Evolutionary conservation across 2,113 vertebrate species (phyloP).

Genomic region (Heptranchias perlo): DNA sequence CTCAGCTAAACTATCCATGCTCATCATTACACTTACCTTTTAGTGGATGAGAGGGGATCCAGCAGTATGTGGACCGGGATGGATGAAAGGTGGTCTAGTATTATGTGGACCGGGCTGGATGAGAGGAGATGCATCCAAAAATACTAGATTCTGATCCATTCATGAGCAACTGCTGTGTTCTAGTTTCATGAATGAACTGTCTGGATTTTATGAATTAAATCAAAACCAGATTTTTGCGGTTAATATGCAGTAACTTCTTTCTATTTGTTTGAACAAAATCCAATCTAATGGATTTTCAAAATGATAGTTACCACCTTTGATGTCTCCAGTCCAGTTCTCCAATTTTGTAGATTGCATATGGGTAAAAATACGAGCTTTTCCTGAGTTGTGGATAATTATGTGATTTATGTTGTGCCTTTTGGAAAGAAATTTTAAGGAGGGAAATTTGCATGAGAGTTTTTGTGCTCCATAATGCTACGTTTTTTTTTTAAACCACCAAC

Average conservation of each 20-base stretch:
- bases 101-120: no score
- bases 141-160: background rate
- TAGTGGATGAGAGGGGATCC: background rate
- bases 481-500: background rate
- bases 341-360: background rate
- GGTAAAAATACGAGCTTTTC: background rate
- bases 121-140: background rate
- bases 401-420: background rate
- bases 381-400: background rate
- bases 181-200: conserved; percentile 7
- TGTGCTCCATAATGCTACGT: background rate
- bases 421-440: background rate
- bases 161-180: background rate
- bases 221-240: background rate
- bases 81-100: no score
- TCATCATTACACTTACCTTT: background rate
- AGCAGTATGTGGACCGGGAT: background rate
- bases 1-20: background rate
- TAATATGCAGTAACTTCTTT: background rate
- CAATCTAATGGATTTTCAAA: background rate
- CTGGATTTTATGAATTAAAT: background rate
- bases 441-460: background rate
- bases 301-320: background rate
- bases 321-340: background rate
- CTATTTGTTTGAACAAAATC: background rate